Conservation (phyloP, 1,140 invertebrate species). For the Cyclina sinensis region DNA sequence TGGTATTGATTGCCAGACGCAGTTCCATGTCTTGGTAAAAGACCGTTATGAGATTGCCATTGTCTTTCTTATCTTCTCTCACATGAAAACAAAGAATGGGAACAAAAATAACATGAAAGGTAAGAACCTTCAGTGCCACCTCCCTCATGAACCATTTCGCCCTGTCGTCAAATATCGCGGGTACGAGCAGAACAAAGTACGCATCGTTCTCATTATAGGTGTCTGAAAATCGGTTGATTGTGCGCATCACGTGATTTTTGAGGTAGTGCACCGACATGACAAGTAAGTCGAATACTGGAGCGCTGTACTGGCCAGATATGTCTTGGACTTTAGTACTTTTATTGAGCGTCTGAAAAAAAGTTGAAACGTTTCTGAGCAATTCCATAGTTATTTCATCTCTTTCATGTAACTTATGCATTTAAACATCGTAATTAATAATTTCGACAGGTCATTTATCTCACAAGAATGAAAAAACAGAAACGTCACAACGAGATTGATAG, state of each 20-base stretch:
- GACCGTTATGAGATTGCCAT: too few species aligned
- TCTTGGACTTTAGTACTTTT: conserved; percentile 24
- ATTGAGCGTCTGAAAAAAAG: conserved; percentile 33
- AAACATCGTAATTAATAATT: not conserved
- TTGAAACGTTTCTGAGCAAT: not conserved
- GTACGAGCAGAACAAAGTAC: conserved; percentile 26
- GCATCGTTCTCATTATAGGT: conserved; percentile 48
- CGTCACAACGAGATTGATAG: too few species aligned
- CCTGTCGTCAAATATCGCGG: conserved; percentile 38
- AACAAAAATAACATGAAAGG: too few species aligned
- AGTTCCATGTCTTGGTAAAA: too few species aligned
- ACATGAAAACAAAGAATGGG: too few species aligned
- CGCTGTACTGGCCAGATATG: not conserved
- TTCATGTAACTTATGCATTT: not conserved
- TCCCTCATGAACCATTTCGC: conserved; percentile 45
- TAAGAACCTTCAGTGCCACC: conserved; percentile 19
- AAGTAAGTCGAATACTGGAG: conserved; percentile 3
- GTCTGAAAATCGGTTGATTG: not conserved
- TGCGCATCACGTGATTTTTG: conserved; percentile 57
- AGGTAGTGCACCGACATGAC: conserved; percentile 34
- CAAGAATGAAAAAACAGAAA: too few species aligned
- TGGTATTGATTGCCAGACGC: too few species aligned
- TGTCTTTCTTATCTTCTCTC: too few species aligned
- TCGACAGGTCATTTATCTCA: too few species aligned
- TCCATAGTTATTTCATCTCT: not conserved